phyloP scores from a whole-genome alignment of 2,888 invertebrate species.

The Clanis bilineata region DNA sequence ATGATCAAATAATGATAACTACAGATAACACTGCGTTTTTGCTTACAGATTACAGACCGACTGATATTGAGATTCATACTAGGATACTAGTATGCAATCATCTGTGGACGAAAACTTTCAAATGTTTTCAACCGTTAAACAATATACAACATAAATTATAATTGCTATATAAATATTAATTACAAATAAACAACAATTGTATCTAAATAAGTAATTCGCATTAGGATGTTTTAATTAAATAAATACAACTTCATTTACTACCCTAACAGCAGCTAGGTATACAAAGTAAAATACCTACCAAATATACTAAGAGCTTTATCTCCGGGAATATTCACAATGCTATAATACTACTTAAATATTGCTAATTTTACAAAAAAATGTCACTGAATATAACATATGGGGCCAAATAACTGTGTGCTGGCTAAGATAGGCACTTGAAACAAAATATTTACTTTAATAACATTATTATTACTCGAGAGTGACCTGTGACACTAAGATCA shows the following conservation, averaged over 20 bases:
- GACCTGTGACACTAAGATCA: constrained; percentile 11
- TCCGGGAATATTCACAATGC: constrained; percentile 45
- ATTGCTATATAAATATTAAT: constrained; percentile 28
- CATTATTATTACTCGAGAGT: background rate
- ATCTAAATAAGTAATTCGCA: constrained; percentile 31
- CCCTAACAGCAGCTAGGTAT: constrained; percentile 37
- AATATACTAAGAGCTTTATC: constrained; percentile 45
- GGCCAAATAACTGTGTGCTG: constrained; percentile 45
- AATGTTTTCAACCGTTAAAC: constrained; percentile 6
- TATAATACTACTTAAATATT: constrained; percentile 51
- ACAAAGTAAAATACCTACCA: constrained; percentile 33
- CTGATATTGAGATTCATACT: constrained; percentile 50
- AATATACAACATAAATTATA: constrained; percentile 14
- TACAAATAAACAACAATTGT: constrained; percentile 25
- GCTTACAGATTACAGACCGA: constrained; percentile 21
- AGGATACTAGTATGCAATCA: constrained; percentile 34
- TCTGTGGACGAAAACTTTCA: constrained; percentile 15
- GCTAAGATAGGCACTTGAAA: constrained; percentile 41
- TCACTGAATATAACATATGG: constrained; percentile 46
- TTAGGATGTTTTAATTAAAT: constrained; percentile 30
- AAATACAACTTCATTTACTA: constrained; percentile 36
- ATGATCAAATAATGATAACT: constrained; percentile 52
- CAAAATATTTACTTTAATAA: constrained; percentile 18
- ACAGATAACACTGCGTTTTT: constrained; percentile 29
- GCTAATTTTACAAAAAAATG: constrained; percentile 49